phyloP scores from a whole-genome alignment of 2,888 invertebrate genomes.

The Scelioninae gen. 2 region DNA sequence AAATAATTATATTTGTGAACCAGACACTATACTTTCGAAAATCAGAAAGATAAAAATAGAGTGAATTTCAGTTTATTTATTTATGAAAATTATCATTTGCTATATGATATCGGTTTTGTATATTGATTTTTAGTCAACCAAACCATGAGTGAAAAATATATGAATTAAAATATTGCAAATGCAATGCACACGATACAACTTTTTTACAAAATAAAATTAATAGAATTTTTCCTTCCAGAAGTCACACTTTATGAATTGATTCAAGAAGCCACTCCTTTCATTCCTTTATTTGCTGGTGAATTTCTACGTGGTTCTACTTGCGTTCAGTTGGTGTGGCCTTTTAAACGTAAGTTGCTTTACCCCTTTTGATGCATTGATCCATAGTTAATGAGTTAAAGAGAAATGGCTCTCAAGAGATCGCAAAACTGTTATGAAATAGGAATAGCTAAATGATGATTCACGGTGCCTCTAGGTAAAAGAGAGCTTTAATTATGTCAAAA shows the following conservation, averaged over 20 bases:
- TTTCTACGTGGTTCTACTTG: conserved; percentile 39
- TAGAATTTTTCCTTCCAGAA: no score
- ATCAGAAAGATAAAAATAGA: no score
- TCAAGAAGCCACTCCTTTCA: conserved; percentile 45
- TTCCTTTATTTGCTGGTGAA: conserved; percentile 49
- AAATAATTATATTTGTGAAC: no score
- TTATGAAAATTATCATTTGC: no score
- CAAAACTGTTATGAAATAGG: conserved; percentile 51
- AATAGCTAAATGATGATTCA: conserved; percentile 41
- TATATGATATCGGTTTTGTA: no score
- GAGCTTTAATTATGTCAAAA: conserved; percentile 26
- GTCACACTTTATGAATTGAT: conserved; percentile 39
- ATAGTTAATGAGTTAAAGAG: conserved; percentile 57
- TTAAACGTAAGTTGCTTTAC: conserved; percentile 53
- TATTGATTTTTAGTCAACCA: no score
- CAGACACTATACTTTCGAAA: no score
- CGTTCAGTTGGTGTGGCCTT: conserved; percentile 51
- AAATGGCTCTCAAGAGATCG: conserved; percentile 54
- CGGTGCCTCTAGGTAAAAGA: conserved; percentile 21
- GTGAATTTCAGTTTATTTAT: no score
- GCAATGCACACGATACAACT: no score
- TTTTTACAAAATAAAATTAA: no score
- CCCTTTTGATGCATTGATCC: conserved; percentile 54
- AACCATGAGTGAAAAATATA: no score
- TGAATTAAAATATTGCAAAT: no score